Evolutionary conservation across 2,797 vertebrate species (phyloP).

Genomic region (Oreochromis mossambicus): DNA sequence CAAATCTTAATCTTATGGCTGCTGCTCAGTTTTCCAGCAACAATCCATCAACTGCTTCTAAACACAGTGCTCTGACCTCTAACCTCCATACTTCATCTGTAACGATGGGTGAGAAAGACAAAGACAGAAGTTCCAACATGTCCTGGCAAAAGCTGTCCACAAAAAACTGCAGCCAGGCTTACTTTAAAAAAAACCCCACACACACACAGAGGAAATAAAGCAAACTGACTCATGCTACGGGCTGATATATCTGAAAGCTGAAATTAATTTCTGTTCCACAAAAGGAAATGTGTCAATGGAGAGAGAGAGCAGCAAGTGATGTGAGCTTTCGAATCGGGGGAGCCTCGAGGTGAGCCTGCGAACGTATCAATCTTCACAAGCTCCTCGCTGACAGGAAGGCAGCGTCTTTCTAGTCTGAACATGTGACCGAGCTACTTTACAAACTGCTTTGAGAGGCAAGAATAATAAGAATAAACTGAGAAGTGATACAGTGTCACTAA

Average conservation of each 20-base stretch:
- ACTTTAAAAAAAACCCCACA: neutral
- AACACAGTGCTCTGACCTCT: constrained; percentile 46
- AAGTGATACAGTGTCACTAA: neutral
- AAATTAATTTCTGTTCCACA: neutral
- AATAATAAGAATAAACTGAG: constrained; percentile 1
- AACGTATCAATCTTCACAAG: constrained; percentile 1
- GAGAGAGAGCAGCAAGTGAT: neutral
- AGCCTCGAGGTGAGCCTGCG: neutral
- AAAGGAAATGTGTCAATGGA: neutral
- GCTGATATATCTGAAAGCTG: neutral
- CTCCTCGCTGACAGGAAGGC: neutral
- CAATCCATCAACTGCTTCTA: constrained; percentile 33
- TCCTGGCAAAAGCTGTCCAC: constrained; percentile 11
- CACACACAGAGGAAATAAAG: neutral
- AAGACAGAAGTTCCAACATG: constrained; percentile 44
- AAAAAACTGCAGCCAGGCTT: neutral
- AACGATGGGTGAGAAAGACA: constrained; percentile 25
- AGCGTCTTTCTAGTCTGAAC: constrained; percentile 4
- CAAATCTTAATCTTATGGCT: constrained; percentile 2
- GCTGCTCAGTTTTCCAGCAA: neutral
- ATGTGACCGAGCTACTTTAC: neutral
- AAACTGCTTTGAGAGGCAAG: neutral
- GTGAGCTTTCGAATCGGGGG: neutral
- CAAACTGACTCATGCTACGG: neutral
- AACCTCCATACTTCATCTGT: constrained; percentile 37